Percentiles rank a stretch among this genome's conserved stretches.
Conservation (phyloP, 2,113 vertebrate genomes). For the Leptocoma aspasia region DNA sequence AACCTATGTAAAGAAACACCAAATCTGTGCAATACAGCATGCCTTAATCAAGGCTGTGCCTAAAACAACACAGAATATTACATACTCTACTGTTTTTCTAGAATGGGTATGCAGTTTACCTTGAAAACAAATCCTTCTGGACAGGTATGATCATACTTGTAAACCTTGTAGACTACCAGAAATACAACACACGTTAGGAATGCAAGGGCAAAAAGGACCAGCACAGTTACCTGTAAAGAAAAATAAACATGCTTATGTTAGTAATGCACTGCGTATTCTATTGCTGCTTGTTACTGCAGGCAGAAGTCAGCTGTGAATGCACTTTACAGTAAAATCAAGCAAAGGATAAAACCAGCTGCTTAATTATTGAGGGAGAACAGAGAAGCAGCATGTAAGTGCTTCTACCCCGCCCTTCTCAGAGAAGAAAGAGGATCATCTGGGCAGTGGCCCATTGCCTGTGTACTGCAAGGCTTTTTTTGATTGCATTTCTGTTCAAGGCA, state of each 20-base stretch:
- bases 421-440: background rate
- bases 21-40: background rate
- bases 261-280: background rate
- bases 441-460: background rate
- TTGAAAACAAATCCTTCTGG: conserved; percentile 90
- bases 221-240: conserved; percentile 83
- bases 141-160: conserved; percentile 94
- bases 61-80: background rate
- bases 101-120: conserved; percentile 64
- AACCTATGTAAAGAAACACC: background rate
- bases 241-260: background rate
- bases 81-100: background rate
- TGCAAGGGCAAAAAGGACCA: conserved; percentile 91
- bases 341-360: background rate
- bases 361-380: background rate
- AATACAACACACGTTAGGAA: conserved; percentile 94
- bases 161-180: conserved; percentile 97
- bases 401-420: background rate
- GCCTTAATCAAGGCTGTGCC: background rate
- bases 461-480: background rate
- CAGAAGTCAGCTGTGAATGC: background rate
- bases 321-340: background rate
- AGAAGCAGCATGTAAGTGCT: background rate
- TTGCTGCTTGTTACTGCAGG: background rate
- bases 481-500: background rate